phyloP scores from a whole-genome alignment of 2,797 vertebrate genomes.

The Molossus alvarezi region DNA sequence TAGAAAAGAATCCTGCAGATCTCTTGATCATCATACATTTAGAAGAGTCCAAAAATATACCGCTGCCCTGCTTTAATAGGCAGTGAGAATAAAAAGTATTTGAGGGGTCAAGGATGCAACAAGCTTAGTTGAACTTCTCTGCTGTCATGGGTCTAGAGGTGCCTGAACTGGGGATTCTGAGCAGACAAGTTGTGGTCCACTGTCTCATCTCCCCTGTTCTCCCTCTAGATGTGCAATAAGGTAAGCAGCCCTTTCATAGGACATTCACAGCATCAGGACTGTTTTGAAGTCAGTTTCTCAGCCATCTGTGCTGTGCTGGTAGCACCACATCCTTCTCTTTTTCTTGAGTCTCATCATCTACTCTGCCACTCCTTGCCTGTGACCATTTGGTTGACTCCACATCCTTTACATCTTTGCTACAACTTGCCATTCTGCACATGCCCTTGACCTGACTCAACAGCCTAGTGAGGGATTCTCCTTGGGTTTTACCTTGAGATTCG shows the following conservation, averaged over 20 bases:
- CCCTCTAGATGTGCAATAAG: background rate
- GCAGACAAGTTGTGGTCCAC: background rate
- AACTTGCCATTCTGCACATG: background rate
- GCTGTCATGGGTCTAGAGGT: background rate
- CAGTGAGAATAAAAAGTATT: background rate
- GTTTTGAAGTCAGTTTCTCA: background rate
- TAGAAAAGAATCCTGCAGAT: background rate
- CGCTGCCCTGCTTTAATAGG: background rate
- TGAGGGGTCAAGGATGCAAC: background rate
- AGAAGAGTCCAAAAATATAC: constrained; percentile 25
- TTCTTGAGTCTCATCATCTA: background rate
- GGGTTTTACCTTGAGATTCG: background rate
- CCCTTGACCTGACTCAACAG: background rate
- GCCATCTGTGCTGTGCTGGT: background rate
- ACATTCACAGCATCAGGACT: background rate
- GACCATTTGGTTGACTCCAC: background rate
- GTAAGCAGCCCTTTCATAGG: background rate
- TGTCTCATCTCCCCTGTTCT: background rate
- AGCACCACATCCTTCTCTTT: accelerated
- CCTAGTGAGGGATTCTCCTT: background rate
- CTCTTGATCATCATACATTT: background rate
- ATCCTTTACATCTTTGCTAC: background rate
- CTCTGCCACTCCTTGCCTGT: background rate
- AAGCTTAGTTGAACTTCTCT: background rate
- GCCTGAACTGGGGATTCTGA: background rate